Conservation (phyloP, 2,888 invertebrate genomes). For the Scaptomyza reducta region DNA sequence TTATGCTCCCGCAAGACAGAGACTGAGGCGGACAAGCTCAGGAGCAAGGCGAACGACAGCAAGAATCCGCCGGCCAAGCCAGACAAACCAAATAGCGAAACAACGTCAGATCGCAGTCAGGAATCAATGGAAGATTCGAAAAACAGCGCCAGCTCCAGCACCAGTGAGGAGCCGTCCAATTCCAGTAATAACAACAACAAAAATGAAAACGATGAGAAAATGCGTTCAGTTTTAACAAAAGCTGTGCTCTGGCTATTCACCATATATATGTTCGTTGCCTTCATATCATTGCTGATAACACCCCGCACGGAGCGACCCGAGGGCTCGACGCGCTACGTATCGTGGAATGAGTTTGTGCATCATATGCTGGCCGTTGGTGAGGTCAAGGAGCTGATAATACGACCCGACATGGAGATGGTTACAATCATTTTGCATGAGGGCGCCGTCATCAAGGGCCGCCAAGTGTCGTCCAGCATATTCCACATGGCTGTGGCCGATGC, state of each 20-base stretch:
- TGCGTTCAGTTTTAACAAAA: slow-evolving; percentile 90
- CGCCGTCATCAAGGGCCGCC: slow-evolving; percentile 92
- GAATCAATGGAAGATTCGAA: slow-evolving; percentile 14
- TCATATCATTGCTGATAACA: slow-evolving; percentile 89
- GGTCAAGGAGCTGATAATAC: slow-evolving; percentile 93
- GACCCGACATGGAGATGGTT: slow-evolving; percentile 93
- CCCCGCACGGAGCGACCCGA: slow-evolving; percentile 89
- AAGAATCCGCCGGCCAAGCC: slow-evolving; percentile 4
- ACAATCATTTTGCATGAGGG: slow-evolving; percentile 93
- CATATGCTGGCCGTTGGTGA: slow-evolving; percentile 97
- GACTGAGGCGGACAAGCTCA: slow-evolving; percentile 10
- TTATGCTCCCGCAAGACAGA: slow-evolving; percentile 41
- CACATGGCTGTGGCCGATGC: slow-evolving; percentile 94
- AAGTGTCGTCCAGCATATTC: slow-evolving; percentile 87
- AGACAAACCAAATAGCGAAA: slow-evolving; percentile 15
- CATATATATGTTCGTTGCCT: slow-evolving; percentile 90
- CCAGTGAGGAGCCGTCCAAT: slow-evolving; percentile 43
- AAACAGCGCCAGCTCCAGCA: slow-evolving; percentile 6
- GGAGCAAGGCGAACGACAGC: slow-evolving; percentile 15
- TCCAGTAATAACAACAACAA: slow-evolving; percentile 83
- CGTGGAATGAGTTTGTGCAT: slow-evolving; percentile 98
- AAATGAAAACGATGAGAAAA: slow-evolving; percentile 89
- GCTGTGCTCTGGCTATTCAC: slow-evolving; percentile 92
- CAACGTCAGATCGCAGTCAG: slow-evolving; percentile 3
- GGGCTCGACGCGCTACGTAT: slow-evolving; percentile 88